Conservation (phyloP, 2,797 vertebrate species). For the Pangasius djambal region DNA sequence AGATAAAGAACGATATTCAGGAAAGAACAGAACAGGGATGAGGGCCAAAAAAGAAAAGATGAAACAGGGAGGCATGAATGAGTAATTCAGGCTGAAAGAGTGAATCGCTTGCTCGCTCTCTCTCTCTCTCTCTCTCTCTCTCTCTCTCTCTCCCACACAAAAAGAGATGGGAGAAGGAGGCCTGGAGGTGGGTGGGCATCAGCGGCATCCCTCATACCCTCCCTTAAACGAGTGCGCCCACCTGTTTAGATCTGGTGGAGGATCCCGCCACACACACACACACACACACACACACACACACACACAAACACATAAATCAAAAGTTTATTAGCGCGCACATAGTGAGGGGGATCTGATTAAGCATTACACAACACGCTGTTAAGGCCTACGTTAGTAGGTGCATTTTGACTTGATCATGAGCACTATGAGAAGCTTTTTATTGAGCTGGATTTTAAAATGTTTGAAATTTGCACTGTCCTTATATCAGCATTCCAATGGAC, state of each 20-base stretch:
- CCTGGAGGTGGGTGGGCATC: conserved; percentile 73
- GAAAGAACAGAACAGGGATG: conserved; percentile 13
- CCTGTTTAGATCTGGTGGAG: conserved; percentile 70
- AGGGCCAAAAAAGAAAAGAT: conserved; percentile 21
- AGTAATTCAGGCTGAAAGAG: conserved; percentile 80
- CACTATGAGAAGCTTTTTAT: neutral
- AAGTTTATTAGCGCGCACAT: conserved; percentile 33
- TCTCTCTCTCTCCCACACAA: conserved; percentile 66
- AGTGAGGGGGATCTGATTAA: conserved; percentile 35
- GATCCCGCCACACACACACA: conserved; percentile 62
- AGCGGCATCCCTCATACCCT: conserved; percentile 77
- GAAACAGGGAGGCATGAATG: conserved; percentile 62
- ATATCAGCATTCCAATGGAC: neutral
- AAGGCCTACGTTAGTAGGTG: conserved; percentile 44
- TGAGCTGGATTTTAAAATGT: neutral
- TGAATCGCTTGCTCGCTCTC: conserved; percentile 54
- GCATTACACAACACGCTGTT: conserved; percentile 40
- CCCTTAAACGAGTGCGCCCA: conserved; percentile 73
- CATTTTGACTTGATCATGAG: conserved; percentile 1
- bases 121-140: conserved; percentile 69
- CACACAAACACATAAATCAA: conserved; percentile 46
- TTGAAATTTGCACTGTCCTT: neutral
- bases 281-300: conserved; percentile 44
- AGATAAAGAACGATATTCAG: conserved; percentile 21
- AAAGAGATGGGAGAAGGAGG: conserved; percentile 52